These are phyloP conservation scores for Oryctes rhinoceros DNA, from an alignment of 1,140 invertebrate genomes.

Conservation along the genomic window DNA sequence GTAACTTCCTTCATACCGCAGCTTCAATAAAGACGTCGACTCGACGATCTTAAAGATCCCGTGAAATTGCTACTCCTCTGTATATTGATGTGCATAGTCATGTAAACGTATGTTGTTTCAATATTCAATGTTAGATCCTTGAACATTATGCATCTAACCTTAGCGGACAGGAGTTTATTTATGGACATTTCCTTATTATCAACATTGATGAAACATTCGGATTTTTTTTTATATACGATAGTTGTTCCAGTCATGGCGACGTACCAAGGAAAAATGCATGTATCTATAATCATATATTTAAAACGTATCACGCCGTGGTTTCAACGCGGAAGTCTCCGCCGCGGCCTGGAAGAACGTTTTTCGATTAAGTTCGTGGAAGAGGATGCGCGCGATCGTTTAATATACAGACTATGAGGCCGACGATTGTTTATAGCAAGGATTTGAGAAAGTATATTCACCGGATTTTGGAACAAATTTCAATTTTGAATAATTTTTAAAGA, in stretches of 20 bases:
- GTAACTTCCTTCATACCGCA: no score
- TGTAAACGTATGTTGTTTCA: conserved; percentile 15
- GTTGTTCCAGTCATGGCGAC: not conserved
- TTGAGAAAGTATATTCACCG: no score
- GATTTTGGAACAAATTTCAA: no score
- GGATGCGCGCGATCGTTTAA: not conserved
- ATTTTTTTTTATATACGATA: conserved; percentile 34
- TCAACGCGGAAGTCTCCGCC: conserved; percentile 4
- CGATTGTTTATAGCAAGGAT: no score
- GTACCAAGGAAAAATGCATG: conserved; percentile 20
- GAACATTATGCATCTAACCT: conserved; percentile 35
- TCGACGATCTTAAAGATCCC: no score
- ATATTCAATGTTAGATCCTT: conserved; percentile 37
- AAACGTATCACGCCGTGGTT: not conserved
- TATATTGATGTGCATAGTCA: not conserved
- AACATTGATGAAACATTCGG: conserved; percentile 30
- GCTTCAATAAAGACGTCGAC: no score
- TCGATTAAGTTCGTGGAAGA: not conserved
- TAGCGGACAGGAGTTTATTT: conserved; percentile 24
- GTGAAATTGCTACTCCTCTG: not conserved
- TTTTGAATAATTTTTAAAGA: no score
- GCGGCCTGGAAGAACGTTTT: not conserved
- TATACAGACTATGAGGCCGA: no score
- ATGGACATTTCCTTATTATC: conserved; percentile 31
- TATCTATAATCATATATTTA: not conserved